These are phyloP conservation scores for Perca flavescens DNA, from an alignment of 2,113 vertebrate genomes.

Conservation along the genomic window DNA sequence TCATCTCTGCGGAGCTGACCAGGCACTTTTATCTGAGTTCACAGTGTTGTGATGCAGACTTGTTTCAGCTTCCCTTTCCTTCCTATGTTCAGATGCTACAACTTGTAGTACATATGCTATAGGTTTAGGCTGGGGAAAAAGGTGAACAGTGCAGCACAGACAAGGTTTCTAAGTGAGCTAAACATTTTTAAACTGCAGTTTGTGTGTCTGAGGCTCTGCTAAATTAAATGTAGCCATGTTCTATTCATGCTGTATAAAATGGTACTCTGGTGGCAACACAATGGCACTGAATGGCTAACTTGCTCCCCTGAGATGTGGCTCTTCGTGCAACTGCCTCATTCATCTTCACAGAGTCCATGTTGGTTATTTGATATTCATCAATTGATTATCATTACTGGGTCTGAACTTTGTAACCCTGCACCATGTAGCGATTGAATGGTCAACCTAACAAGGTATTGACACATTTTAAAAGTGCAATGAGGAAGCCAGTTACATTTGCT, in stretches of 20 bases:
- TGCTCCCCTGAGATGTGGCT: conserved; percentile 16
- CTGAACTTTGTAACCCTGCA: conserved; percentile 49
- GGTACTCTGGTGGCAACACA: conserved; percentile 18
- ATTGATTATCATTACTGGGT: conserved; percentile 70
- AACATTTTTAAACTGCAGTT: conserved; percentile 23
- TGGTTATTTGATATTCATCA: conserved; percentile 71
- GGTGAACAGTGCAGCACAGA: background rate
- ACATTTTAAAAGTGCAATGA: conserved; percentile 74
- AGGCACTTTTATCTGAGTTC: conserved; percentile 69
- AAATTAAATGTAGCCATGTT: conserved; percentile 37
- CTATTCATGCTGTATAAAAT: conserved; percentile 18
- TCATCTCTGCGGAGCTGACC: conserved; percentile 70
- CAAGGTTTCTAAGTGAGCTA: conserved; percentile 13
- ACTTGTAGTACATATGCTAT: background rate
- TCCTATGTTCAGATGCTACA: conserved; percentile 19
- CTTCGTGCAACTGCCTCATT: conserved; percentile 37
- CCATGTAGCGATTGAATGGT: conserved; percentile 55
- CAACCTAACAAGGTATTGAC: conserved; percentile 70
- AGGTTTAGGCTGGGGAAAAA: background rate
- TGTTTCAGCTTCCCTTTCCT: conserved; percentile 15
- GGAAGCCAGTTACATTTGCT: conserved; percentile 70
- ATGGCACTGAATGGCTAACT: conserved; percentile 1
- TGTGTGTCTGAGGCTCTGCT: conserved; percentile 19
- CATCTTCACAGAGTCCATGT: conserved; percentile 49
- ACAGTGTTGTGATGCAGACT: conserved; percentile 45